Percentiles rank a stretch among this genome's conserved stretches.
Conservation (phyloP, 2,888 invertebrate genomes). For the Elegia similella region DNA sequence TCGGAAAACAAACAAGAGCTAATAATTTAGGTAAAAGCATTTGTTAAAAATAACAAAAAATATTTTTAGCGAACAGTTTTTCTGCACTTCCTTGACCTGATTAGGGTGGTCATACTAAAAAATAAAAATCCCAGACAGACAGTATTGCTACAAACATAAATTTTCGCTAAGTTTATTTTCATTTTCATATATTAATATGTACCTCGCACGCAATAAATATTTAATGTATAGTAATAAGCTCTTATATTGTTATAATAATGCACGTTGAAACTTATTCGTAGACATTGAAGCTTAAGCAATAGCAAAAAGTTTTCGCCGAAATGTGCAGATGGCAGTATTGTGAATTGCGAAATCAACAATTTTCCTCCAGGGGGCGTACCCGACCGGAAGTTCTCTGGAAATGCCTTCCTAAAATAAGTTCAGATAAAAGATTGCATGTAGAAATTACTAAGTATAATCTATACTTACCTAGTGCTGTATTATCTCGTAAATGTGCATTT, state of each 20-base stretch:
- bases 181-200: too few relatives aligned
- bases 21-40: conserved; percentile 54
- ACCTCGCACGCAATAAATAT: neutral
- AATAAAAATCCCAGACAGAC: conserved; percentile 13
- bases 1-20: conserved; percentile 34
- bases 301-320: conserved; percentile 1
- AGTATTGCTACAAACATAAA: conserved; percentile 20
- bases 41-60: conserved; percentile 60
- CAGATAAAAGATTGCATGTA: too few relatives aligned
- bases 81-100: conserved; percentile 73
- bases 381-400: neutral
- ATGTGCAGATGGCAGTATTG: conserved; percentile 8
- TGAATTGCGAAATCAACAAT: neutral
- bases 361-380: neutral
- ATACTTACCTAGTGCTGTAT: too few relatives aligned
- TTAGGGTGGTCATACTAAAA: conserved; percentile 50
- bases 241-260: neutral
- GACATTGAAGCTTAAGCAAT: neutral
- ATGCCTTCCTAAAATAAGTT: too few relatives aligned
- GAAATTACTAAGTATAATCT: too few relatives aligned
- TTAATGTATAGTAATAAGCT: neutral
- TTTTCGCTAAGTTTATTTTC: neutral
- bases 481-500: too few relatives aligned
- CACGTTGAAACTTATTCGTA: neutral
- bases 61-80: conserved; percentile 53